Percentiles rank a stretch among this genome's conserved stretches.
These are phyloP conservation scores for Fregetta grallaria DNA, from an alignment of 2,113 vertebrate genomes.

Conservation along the genomic window DNA sequence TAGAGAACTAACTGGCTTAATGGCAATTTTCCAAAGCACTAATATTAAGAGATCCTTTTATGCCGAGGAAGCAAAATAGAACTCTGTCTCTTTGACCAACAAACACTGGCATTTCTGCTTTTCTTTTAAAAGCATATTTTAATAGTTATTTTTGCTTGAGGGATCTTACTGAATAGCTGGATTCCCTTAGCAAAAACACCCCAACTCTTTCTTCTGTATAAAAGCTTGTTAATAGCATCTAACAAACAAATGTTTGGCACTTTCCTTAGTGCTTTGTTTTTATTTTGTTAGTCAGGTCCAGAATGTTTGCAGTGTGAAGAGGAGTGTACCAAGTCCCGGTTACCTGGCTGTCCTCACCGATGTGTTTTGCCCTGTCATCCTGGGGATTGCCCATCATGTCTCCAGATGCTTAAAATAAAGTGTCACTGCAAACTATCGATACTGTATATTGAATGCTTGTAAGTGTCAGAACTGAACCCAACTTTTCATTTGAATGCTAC, in stretches of 20 bases:
- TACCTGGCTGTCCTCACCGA: conserved; percentile 80
- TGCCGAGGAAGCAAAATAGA: neutral
- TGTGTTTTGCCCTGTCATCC: conserved; percentile 83
- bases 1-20: neutral
- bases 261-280: neutral
- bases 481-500: neutral
- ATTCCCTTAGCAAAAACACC: neutral
- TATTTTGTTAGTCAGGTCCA: conserved; percentile 72
- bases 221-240: neutral
- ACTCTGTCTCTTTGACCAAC: neutral
- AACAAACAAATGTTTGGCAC: neutral
- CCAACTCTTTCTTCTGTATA: neutral
- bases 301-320: conserved; percentile 85
- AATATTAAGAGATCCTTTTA: neutral
- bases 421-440: conserved; percentile 86
- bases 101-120: neutral
- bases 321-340: conserved; percentile 77
- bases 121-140: neutral
- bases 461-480: conserved; percentile 44
- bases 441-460: conserved; percentile 86
- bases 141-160: neutral
- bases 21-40: neutral
- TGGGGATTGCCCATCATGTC: conserved; percentile 79
- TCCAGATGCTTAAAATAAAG: conserved; percentile 84
- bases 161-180: neutral